These are phyloP conservation scores for Ctenicera cuprea DNA, from an alignment of 2,888 invertebrate species.

Conservation along the genomic window DNA sequence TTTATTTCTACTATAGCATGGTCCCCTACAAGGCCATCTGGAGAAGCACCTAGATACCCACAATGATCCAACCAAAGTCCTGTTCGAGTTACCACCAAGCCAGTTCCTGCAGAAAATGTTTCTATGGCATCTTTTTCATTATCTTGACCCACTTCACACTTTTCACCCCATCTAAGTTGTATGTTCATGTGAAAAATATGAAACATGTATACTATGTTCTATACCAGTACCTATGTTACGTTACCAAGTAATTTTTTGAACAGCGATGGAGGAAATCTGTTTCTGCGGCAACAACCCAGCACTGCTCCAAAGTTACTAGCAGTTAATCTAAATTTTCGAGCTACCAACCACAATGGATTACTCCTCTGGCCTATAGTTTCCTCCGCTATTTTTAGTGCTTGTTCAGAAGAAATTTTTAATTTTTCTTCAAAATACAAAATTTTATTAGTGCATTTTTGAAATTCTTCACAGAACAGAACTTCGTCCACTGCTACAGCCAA, in stretches of 20 bases:
- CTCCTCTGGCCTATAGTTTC: slow-evolving; percentile 18
- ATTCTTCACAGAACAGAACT: neutral
- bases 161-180: slow-evolving; percentile 25
- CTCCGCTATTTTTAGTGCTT: neutral
- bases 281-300: neutral
- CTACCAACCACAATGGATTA: slow-evolving; percentile 10
- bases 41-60: slow-evolving; percentile 38
- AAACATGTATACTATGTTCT: slow-evolving; percentile 8
- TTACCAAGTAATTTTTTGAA: slow-evolving; percentile 24
- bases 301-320: slow-evolving; percentile 26
- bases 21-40: slow-evolving; percentile 40
- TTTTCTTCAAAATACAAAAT: neutral
- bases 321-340: slow-evolving; percentile 7
- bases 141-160: neutral
- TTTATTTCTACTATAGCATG: slow-evolving; percentile 44
- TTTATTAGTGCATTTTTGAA: neutral
- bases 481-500: neutral
- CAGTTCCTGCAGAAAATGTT: slow-evolving; percentile 5
- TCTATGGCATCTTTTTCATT: slow-evolving; percentile 1
- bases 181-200: neutral
- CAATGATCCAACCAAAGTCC: slow-evolving; percentile 36
- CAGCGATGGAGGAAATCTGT: slow-evolving; percentile 22
- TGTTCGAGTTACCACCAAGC: neutral
- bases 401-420: neutral
- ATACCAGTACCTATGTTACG: neutral